Conservation (phyloP, 2,888 invertebrate genomes). For the Abrostola tripartita region DNA sequence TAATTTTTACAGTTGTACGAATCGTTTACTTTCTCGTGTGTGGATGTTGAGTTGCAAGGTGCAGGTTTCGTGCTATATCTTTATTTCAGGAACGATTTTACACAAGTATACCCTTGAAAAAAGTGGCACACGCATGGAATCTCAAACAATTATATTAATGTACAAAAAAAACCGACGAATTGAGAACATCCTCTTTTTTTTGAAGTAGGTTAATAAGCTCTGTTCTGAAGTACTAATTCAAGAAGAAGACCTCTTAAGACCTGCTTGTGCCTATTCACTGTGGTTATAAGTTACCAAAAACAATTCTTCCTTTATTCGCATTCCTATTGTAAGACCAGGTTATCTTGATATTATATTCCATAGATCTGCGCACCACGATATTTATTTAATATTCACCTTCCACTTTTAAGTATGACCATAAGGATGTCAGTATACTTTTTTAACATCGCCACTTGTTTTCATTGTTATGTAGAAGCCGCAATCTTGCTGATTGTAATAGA, state of each 20-base stretch:
- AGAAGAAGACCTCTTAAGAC: too few relatives aligned
- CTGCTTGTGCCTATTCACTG: constrained; percentile 16
- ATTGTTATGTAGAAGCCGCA: constrained; percentile 2
- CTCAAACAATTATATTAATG: too few relatives aligned
- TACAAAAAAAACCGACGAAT: too few relatives aligned
- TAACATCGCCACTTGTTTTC: constrained; percentile 17
- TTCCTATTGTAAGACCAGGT: constrained; percentile 37
- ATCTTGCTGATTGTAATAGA: constrained; percentile 5
- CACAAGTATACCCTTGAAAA: too few relatives aligned
- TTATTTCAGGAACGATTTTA: too few relatives aligned
- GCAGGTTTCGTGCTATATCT: too few relatives aligned
- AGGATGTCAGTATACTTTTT: background rate
- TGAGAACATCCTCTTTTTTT: too few relatives aligned
- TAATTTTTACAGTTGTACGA: background rate
- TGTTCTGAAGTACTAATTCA: too few relatives aligned
- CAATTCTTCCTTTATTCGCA: constrained; percentile 39
- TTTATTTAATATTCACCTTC: constrained; percentile 13
- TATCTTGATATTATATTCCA: constrained; percentile 27
- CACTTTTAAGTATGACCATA: background rate
- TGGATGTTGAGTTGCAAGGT: too few relatives aligned
- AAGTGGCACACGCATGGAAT: too few relatives aligned
- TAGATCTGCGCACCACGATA: constrained; percentile 39
- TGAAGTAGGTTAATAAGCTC: too few relatives aligned
- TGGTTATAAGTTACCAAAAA: constrained; percentile 47
- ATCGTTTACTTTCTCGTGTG: too few relatives aligned